phyloP scores from a whole-genome alignment of 2,797 vertebrate genomes.

The Numenius phaeopus region DNA sequence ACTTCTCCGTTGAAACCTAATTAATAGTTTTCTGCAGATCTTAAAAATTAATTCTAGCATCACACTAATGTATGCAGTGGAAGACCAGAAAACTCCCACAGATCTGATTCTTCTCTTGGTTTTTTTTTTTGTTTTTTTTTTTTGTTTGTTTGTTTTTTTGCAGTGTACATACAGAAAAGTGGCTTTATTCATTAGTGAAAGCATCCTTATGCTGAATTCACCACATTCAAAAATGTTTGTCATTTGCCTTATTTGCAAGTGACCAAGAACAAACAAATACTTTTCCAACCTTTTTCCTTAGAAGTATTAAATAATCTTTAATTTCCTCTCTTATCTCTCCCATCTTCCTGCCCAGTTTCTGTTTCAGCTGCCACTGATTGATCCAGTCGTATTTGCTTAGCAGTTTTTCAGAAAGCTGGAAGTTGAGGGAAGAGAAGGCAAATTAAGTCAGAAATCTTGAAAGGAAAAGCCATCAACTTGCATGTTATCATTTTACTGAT shows the following conservation, averaged over 20 bases:
- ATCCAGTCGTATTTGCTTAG: slow-evolving; percentile 87
- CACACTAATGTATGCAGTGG: background rate
- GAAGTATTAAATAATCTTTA: slow-evolving; percentile 85
- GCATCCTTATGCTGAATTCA: background rate
- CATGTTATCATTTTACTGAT: background rate
- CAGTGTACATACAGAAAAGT: background rate
- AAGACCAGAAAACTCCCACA: background rate
- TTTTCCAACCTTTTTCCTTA: slow-evolving; percentile 86
- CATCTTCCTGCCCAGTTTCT: slow-evolving; percentile 74
- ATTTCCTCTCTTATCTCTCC: slow-evolving; percentile 82
- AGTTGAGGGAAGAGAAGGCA: slow-evolving; percentile 39
- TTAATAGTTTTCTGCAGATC: background rate
- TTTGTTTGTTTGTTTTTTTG: too few species aligned
- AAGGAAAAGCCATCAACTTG: background rate
- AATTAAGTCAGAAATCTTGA: background rate
- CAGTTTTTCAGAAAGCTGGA: slow-evolving; percentile 87
- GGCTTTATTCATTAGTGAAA: background rate
- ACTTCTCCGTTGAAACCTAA: background rate
- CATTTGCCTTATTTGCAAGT: background rate
- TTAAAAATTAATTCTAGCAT: background rate
- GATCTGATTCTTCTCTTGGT: background rate
- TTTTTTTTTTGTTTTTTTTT: too few species aligned
- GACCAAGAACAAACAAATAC: background rate
- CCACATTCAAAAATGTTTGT: background rate
- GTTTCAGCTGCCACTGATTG: slow-evolving; percentile 89